phyloP scores from a whole-genome alignment of 2,113 vertebrate genomes.

The Zonotrichia leucophrys region DNA sequence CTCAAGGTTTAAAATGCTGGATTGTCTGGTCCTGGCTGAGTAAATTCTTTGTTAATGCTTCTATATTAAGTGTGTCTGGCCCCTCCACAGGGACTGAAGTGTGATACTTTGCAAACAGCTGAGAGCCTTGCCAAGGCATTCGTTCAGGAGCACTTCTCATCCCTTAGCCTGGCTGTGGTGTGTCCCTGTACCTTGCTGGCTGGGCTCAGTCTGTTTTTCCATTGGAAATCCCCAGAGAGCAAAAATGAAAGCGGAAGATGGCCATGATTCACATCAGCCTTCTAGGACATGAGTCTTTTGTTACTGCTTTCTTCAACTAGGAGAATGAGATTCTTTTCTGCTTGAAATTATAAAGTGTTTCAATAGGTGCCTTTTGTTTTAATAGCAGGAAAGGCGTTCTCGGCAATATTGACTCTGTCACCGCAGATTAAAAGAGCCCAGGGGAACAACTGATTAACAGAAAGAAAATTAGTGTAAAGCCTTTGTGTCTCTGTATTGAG shows the following conservation, averaged over 20 bases:
- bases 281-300: neutral
- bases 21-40: neutral
- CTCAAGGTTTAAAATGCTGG: neutral
- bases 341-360: constrained; percentile 1
- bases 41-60: constrained; percentile 38
- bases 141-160: neutral
- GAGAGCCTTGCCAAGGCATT: neutral
- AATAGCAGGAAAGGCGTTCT: neutral
- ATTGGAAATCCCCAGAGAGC: neutral
- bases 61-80: constrained; percentile 23
- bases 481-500: neutral
- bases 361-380: neutral
- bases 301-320: neutral
- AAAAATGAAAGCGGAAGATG: constrained; percentile 22
- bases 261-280: neutral
- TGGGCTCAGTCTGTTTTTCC: neutral
- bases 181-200: neutral
- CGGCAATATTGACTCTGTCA: neutral
- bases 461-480: neutral
- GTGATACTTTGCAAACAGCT: neutral
- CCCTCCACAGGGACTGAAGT: neutral
- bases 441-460: neutral
- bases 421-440: neutral
- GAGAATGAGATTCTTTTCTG: neutral
- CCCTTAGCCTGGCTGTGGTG: neutral